These are phyloP conservation scores for Phenganax marumi DNA, from an alignment of 92 coral and sea anemone genomes.

Conservation along the genomic window DNA sequence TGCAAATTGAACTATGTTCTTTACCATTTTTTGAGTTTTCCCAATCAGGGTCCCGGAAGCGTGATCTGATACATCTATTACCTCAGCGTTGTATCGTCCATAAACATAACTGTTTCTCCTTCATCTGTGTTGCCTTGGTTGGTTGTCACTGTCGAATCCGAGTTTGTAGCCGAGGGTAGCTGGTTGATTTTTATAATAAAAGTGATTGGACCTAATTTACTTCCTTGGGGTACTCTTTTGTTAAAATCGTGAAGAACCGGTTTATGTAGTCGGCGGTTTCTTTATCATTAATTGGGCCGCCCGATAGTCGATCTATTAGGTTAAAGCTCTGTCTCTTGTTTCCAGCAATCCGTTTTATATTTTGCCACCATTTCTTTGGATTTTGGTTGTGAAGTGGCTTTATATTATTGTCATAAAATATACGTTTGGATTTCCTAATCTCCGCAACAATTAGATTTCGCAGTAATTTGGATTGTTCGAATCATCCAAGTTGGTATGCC, in stretches of 20 bases:
- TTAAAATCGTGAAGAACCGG: not conserved
- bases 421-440: not conserved
- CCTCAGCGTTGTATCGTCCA: slow-evolving; percentile 9
- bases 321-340: too few relatives aligned
- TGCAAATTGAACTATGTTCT: not conserved
- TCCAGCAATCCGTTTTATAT: too few relatives aligned
- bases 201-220: slow-evolving; percentile 5
- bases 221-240: slow-evolving; percentile 16
- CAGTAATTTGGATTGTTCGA: too few relatives aligned
- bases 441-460: too few relatives aligned
- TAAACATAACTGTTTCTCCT: too few relatives aligned
- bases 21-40: slow-evolving; percentile 1
- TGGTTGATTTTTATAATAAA: too few relatives aligned
- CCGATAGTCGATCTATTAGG: too few relatives aligned
- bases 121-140: not conserved
- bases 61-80: slow-evolving; percentile 14
- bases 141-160: not conserved
- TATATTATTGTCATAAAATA: too few relatives aligned
- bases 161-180: not conserved
- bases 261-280: not conserved
- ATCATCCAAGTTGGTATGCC: too few relatives aligned
- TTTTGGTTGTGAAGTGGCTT: too few relatives aligned
- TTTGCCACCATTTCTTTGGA: too few relatives aligned
- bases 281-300: too few relatives aligned
- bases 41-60: not conserved